Base-by-base conservation (phyloP, 2,797 vertebrate genomes). In the Fistularia commersonii region DNA sequence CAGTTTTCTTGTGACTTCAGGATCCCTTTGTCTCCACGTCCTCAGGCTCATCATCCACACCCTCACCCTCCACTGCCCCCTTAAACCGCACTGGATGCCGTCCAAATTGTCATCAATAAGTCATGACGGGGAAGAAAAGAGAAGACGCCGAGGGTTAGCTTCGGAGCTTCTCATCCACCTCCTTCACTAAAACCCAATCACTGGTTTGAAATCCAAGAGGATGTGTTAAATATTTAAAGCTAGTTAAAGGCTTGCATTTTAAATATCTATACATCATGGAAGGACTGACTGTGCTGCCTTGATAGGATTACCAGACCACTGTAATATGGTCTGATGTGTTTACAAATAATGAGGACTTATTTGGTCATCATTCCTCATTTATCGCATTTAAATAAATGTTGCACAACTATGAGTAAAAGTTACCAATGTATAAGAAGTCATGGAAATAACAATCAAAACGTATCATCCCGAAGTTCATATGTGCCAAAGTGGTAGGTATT, bases 61-160 rank as follows among this genome's bases (percentile, higher is more conserved):
- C 48, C 41, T 48, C 38, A 32, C 41, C 45, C 14, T 43, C 2
- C 0, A 7, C 42, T 13, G 45, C 35, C 57, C 40, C 58, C 63
- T 11, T 58, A 55, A 64, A 50, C 48, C 41, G 37, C 3, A 36
- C 61, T 79, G 80, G 72, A 82, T 13, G n/a, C 1, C 11, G 54
- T 61, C 67, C 77, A 72, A 78, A 68, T 64, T 37, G 54, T 55
- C 72, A 68, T 82, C 57, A 80, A 85, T 86, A 80, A 86, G 73
- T 81, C 67, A 85, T 49, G 9, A 44, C 10, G 33, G 57, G 71
- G 61, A 67, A 48, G 14, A 72, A 67, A 67, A 48, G 53, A 62
- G 48, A 48, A 14, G 47, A 38, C 40, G 7, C 49, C 31, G 9
- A 46, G 57, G 53, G 61, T 61, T 54, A 40, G 50, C 38, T 48